phyloP scores from a whole-genome alignment of 2,797 vertebrate species.

The Thaleichthys pacificus region DNA sequence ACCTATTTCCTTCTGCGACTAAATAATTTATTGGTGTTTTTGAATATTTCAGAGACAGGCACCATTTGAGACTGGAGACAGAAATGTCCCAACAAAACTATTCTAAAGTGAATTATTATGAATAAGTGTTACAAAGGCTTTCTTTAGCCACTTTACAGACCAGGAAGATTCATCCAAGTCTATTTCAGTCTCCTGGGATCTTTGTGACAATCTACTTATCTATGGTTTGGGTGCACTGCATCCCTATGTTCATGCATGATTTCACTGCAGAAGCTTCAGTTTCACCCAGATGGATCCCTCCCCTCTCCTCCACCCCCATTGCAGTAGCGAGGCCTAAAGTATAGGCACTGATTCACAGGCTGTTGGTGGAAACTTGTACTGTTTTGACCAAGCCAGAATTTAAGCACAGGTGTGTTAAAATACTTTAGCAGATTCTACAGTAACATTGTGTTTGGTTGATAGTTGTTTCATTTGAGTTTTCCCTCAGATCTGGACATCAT shows the following conservation, averaged over 20 bases:
- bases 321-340: neutral
- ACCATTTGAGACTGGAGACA: constrained; percentile 62
- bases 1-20: constrained; percentile 71
- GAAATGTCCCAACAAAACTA: constrained; percentile 57
- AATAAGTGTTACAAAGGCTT: constrained; percentile 2
- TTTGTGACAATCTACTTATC: constrained; percentile 41
- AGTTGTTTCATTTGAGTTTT: neutral
- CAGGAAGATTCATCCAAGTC: constrained; percentile 21
- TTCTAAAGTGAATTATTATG: constrained; percentile 36
- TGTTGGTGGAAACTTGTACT: constrained; percentile 14
- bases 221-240: constrained; percentile 61
- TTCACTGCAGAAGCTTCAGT: constrained; percentile 46
- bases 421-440: neutral
- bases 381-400: neutral
- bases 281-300: neutral
- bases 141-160: constrained; percentile 1
- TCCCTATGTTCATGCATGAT: constrained; percentile 61
- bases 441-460: neutral
- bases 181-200: constrained; percentile 46
- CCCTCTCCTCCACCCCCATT: neutral
- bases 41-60: constrained; percentile 76
- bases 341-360: constrained; percentile 46
- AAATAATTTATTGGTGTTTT: constrained; percentile 77
- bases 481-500: no score
- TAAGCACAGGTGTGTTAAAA: neutral